Base-by-base conservation (phyloP, 2,888 invertebrate species). In the Torymus texanus region DNA sequence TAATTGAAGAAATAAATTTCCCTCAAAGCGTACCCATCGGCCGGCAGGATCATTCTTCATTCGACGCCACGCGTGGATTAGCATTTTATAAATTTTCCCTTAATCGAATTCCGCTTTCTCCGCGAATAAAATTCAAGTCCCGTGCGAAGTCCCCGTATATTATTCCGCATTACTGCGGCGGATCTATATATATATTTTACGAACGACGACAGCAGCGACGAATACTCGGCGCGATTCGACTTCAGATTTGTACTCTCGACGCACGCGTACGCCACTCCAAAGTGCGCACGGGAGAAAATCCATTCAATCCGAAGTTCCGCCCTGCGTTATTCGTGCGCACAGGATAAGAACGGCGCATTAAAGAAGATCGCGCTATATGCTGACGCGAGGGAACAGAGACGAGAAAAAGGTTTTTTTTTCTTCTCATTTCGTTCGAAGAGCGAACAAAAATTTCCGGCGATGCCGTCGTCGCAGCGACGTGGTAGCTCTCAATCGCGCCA, bases 301-400 rank as follows among this genome's bases (percentile, higher is more conserved):
- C 71, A 75, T 79, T 79, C 72, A 75, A 79, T 75, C 61, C 18
- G 66, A 75, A 75, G 71, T 71, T 65, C 66, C 56, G 55, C n/a
- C 24, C 4, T 65, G 56, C 62, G 59, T 21, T 24, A 0, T 16
- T 12, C n/a, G 75, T 62, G 10, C 13, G 29, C 14, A n/a, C 2
- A 24, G 61, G 14, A 24, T 24, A 24, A 63, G 50, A 50, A n/a
- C 12, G 50, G n/a, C 14, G 29, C 24, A 21, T 11, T 5, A 68
- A 55, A 16, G 51, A 70, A 58, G 21, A 70, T 18, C n/a, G 13
- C 10, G 14, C 13, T 21, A 4, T 21, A 4, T 13, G 56, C 61
- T 55, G 63, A 41, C n/a, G 56, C 16, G 10, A 53, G 11, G 12
- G 53, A 66, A 66, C 3, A 18, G 21, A 1, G n/a, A 16, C 18